Base-by-base conservation (phyloP, 2,888 invertebrate genomes). In the Synergus umbraculus region DNA sequence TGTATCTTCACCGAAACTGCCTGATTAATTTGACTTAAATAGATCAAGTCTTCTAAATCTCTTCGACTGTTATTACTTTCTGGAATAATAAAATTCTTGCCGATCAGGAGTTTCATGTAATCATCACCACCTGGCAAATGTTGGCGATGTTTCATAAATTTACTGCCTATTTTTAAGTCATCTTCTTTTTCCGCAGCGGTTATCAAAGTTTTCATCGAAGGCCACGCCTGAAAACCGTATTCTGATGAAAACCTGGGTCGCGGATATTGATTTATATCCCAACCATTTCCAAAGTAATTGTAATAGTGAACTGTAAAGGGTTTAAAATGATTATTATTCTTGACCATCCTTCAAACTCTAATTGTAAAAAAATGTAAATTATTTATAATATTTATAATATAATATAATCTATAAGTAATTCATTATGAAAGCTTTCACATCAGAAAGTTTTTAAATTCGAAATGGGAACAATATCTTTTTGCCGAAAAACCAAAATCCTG, bases 221-320 rank as follows among this genome's bases (percentile, higher is more conserved):
- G 98, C 84, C 97, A 93, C 0, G 98, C 97, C 92, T 99, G 99
- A 85, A 97, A 96, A 0, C 99, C 99, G 90, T 98, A 99, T 92
- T 99, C 99, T 0, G 99, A 98, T 4, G 96, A 95, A 92, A 99
- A 99, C 87, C 99, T 94, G 0, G 98, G 95, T 15, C 94, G 94
- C 0, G 97, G 97, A 90, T 96, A 98, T 8, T 94, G 95, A 80
- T 94, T 94, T 76, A 95, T 93, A 87, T 96, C 93, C 98, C 98
- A 99, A 78, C 96, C 95, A 88, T 99, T 96, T 41, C 93, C 92
- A 0, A 95, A 78, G 88, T 98, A 98, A 87, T 97, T 96, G 92
- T 99, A 99, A 90, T 96, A 97, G 90, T 99, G 99, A 9, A 96
- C 96, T 96, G 87, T 60, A 93, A 93, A 80, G 41, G 37, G 37